Evolutionary conservation across 2,797 vertebrate species (phyloP).

Genomic region (Florisuga fusca): DNA sequence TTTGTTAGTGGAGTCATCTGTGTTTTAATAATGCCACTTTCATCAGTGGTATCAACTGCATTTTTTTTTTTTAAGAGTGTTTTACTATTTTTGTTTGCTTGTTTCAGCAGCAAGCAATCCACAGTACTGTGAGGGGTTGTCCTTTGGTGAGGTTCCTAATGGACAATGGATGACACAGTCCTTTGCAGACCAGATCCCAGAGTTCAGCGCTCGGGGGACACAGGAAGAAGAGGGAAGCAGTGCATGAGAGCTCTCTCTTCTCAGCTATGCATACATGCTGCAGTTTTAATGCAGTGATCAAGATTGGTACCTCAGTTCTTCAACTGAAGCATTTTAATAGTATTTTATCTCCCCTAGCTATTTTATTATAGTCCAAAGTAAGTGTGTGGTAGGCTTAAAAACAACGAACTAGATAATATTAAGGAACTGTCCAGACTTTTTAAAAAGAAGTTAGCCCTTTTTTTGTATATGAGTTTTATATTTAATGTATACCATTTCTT

Average conservation of each 20-base stretch:
- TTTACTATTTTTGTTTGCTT: not conserved
- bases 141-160: conserved; percentile 80
- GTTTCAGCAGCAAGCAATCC: conserved; percentile 63
- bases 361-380: conserved; percentile 65
- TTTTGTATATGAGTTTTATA: conserved; percentile 78
- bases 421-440: conserved; percentile 58
- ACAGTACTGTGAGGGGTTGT: conserved; percentile 51
- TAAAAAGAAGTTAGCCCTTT: not conserved
- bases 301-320: conserved; percentile 78
- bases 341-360: conserved; percentile 65
- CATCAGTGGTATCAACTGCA: not conserved
- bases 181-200: conserved; percentile 88
- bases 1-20: not conserved
- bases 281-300: conserved; percentile 81
- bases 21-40: not conserved
- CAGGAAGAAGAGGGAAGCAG: conserved; percentile 65
- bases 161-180: conserved; percentile 90
- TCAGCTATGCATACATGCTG: conserved; percentile 59
- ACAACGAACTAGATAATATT: conserved; percentile 66
- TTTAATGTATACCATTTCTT: conserved; percentile 74
- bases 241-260: conserved; percentile 36
- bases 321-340: conserved; percentile 77
- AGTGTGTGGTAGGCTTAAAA: conserved; percentile 71
- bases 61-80: not conserved
- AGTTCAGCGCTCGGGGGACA: conserved; percentile 74